Percentiles rank a stretch among this genome's conserved stretches.
phyloP scores from a whole-genome alignment of 2,113 vertebrate species.

The Stegostoma tigrinum region DNA sequence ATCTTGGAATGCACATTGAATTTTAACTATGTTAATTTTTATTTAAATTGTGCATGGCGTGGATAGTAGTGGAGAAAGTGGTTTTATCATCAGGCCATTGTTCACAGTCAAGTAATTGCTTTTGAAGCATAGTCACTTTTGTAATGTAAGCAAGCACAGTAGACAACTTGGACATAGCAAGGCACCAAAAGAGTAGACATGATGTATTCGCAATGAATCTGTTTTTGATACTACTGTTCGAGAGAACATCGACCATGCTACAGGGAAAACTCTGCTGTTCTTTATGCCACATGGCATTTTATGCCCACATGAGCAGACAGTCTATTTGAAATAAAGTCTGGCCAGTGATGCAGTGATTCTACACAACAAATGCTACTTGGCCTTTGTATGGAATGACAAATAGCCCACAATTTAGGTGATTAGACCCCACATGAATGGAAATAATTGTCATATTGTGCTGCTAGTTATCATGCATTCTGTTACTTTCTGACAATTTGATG shows the following conservation, averaged over 20 bases:
- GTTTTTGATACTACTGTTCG: neutral
- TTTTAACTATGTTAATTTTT: conserved; percentile 13
- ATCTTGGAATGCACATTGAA: neutral
- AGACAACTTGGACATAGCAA: neutral
- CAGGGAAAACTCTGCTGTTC: neutral
- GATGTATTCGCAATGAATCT: neutral
- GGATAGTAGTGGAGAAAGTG: neutral
- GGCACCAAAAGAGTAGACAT: neutral
- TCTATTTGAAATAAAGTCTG: neutral
- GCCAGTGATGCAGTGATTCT: conserved; percentile 4
- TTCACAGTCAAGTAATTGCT: neutral
- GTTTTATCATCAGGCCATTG: neutral
- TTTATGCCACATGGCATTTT: neutral
- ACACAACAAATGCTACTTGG: neutral
- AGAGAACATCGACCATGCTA: neutral
- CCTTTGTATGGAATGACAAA: neutral
- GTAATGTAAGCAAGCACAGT: neutral
- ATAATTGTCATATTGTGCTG: neutral
- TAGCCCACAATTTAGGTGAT: neutral
- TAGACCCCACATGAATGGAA: neutral
- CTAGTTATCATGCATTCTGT: neutral
- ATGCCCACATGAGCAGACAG: neutral
- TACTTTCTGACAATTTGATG: neutral
- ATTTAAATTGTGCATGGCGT: neutral
- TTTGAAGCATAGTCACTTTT: neutral